A percentile compares a stretch with the other conserved stretches of the same genome.
These are phyloP conservation scores for Brachionus rotundiformis DNA, from an alignment of 1,140 invertebrate species.

Conservation along the genomic window DNA sequence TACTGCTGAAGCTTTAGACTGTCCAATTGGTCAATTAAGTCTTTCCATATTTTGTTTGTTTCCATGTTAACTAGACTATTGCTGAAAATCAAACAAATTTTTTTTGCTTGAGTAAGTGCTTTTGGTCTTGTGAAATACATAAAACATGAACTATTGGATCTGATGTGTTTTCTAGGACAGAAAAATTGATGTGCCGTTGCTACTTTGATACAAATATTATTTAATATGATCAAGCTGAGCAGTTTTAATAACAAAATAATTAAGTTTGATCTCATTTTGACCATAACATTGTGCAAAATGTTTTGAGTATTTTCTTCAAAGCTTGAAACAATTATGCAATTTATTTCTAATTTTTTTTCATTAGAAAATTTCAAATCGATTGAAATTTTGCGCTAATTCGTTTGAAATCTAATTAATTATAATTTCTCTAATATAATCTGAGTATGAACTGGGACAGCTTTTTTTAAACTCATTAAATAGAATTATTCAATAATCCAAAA, in stretches of 20 bases:
- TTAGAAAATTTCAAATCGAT: not conserved
- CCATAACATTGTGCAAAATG: constrained; percentile 32
- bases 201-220: not conserved
- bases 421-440: not conserved
- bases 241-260: constrained; percentile 35
- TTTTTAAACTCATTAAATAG: constrained; percentile 41
- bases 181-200: not conserved
- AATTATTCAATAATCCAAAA: constrained; percentile 26
- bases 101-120: not conserved
- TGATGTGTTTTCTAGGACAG: constrained; percentile 27
- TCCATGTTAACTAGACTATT: not conserved
- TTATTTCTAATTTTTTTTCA: too few relatives aligned
- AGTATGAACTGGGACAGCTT: constrained; percentile 10
- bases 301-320: not conserved
- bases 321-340: constrained; percentile 14
- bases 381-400: not conserved
- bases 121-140: not conserved
- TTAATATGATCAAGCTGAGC: constrained; percentile 4
- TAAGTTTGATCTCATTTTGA: constrained; percentile 1
- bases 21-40: not conserved
- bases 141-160: constrained; percentile 2
- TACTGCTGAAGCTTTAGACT: not conserved
- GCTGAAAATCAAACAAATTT: not conserved
- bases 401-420: constrained; percentile 6
- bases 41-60: not conserved